Conservation (phyloP, 2,113 vertebrate genomes). For the Tragelaphus imberbis region DNA sequence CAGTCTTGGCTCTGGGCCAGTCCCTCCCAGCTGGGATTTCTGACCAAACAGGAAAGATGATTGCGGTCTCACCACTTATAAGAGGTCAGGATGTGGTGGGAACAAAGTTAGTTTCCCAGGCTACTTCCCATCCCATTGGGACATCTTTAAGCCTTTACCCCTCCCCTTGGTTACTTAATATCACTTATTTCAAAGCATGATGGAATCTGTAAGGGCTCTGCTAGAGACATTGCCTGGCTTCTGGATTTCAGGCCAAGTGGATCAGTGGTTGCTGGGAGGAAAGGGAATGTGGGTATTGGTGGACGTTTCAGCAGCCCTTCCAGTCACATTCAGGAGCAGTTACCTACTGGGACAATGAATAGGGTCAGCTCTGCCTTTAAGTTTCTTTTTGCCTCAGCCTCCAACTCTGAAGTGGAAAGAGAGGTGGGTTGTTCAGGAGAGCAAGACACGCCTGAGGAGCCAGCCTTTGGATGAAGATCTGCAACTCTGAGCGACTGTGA, state of each 20-base stretch:
- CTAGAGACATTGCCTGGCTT: not conserved
- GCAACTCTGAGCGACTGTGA: slow-evolving; percentile 29
- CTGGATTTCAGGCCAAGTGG: not conserved
- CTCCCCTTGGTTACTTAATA: not conserved
- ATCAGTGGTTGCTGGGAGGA: not conserved
- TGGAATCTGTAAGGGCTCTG: not conserved
- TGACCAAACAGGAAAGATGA: not conserved
- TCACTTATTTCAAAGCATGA: not conserved
- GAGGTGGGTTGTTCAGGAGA: slow-evolving; percentile 8
- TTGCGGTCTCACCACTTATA: not conserved
- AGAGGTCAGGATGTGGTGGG: not conserved
- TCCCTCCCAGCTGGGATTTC: not conserved
- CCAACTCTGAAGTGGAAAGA: slow-evolving; percentile 66
- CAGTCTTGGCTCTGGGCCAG: not conserved
- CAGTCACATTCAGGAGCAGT: not conserved
- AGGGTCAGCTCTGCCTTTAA: not conserved
- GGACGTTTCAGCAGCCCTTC: not conserved
- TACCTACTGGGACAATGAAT: not conserved
- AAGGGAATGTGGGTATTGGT: not conserved
- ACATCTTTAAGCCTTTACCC: not conserved
- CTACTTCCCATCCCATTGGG: not conserved
- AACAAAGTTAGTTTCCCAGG: not conserved
- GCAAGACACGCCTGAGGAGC: not conserved
- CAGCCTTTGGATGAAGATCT: slow-evolving; percentile 44
- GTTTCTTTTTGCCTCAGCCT: slow-evolving; percentile 51